Base-by-base conservation (phyloP, 2,797 vertebrate species). In the Lycodopsis pacificus region DNA sequence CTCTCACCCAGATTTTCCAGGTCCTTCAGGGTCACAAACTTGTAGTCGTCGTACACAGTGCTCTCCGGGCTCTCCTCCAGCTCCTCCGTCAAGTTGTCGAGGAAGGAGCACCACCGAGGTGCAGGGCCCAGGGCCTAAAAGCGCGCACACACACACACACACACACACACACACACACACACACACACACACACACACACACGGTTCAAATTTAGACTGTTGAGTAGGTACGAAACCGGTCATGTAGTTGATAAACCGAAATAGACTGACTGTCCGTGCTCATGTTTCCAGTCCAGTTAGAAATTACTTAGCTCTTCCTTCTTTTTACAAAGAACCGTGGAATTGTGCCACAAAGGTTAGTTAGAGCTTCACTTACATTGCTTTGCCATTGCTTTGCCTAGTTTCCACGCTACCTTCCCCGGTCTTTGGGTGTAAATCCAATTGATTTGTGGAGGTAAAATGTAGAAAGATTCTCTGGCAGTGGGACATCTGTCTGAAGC, bases 11-110 rank as follows among this genome's bases (percentile, higher is more conserved):
- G 94, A 82, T 96, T 97, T 68, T 99, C 98, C 81, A 99, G 96
- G 85, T 99, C 98, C 89, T 96, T 98, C 82, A 93, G 95, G 83
- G 98, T 99, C 87, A 99, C 97, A 17, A 99, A 99, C 91, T 99
- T 99, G 92, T 99, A 99, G 89, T 99, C 98, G 0, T 99, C 98
- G 8, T 99, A 99, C 48, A 99, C 97, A 0, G 97, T 98, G 93
- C 93, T 97, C 91, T 99, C 98, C 0, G 98, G 97, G 79, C 96
- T 99, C 92, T 99, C 98, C 90, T 99, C 98, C 66, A 99, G 87
- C 71, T 99, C 98, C 80, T 99, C 98, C 0, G 98, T 99, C 88
- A 99, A 91, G 91, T 95, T 99, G 91, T 99, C 98, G 36, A 99
- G 93, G 94, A 99, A 99, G 20, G 98, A 98, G 82, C 98, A 99